A percentile compares a stretch with the other conserved stretches of the same genome.
These are phyloP conservation scores for Epinephelus malabaricus DNA, from an alignment of 2,797 vertebrate species.

Conservation along the genomic window DNA sequence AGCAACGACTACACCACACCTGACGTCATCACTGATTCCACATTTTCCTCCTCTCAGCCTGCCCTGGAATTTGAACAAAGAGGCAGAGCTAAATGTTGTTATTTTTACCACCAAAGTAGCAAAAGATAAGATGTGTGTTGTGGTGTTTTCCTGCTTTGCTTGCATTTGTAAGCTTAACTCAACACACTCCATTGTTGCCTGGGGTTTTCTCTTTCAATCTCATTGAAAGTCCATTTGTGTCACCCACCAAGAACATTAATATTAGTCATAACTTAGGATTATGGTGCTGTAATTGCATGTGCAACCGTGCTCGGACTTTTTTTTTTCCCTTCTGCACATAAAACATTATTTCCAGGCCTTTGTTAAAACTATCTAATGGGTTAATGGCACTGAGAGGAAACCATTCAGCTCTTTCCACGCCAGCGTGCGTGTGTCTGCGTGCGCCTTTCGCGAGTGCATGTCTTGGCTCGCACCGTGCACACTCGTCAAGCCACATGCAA, in stretches of 20 bases:
- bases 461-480: constrained; percentile 63
- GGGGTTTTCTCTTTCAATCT: constrained; percentile 66
- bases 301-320: constrained; percentile 32
- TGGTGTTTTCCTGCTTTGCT: constrained; percentile 44
- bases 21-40: neutral
- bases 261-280: constrained; percentile 74
- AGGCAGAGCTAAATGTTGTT: neutral
- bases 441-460: constrained; percentile 14
- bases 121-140: neutral
- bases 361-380: constrained; percentile 83
- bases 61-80: constrained; percentile 6
- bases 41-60: neutral
- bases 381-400: constrained; percentile 84
- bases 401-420: constrained; percentile 69
- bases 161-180: constrained; percentile 47
- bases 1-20: neutral
- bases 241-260: constrained; percentile 71
- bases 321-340: constrained; percentile 46
- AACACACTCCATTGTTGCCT: constrained; percentile 55
- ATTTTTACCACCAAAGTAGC: neutral
- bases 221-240: constrained; percentile 90
- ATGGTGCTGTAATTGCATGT: constrained; percentile 70
- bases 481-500: constrained; percentile 71
- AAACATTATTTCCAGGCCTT: constrained; percentile 69
- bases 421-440: constrained; percentile 30